Percentiles rank a stretch among this genome's conserved stretches.
These are phyloP conservation scores for Cheilosia scutellata DNA, from an alignment of 2,888 invertebrate species.

Conservation along the genomic window DNA sequence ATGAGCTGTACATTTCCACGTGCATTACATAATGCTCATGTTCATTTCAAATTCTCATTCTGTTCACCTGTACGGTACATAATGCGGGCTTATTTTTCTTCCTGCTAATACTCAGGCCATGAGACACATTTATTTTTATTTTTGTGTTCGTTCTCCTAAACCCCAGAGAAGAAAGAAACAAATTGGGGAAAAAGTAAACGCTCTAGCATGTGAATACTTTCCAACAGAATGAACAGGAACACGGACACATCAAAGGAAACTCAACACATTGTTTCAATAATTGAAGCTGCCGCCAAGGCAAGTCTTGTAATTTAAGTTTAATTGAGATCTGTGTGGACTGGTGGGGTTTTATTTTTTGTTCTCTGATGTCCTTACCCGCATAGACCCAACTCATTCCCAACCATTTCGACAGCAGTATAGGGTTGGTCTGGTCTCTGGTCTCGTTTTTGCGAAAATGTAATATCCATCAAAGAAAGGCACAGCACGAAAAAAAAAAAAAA, in stretches of 20 bases:
- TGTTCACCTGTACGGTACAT: background rate
- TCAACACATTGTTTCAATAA: slow-evolving; percentile 70
- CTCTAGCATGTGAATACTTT: slow-evolving; percentile 47
- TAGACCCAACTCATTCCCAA: background rate
- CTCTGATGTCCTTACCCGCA: background rate
- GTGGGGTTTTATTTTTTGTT: slow-evolving; percentile 27
- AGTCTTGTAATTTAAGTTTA: slow-evolving; percentile 71
- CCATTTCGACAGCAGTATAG: slow-evolving; percentile 16
- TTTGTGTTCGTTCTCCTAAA: background rate
- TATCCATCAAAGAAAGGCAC: slow-evolving; percentile 68
- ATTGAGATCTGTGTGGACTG: slow-evolving; percentile 69
- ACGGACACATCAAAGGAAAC: slow-evolving; percentile 64
- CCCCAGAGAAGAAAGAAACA: slow-evolving; percentile 3
- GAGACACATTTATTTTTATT: background rate
- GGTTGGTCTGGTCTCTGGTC: slow-evolving; percentile 51
- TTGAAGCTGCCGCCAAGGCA: slow-evolving; percentile 58
- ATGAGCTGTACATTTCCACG: too few species aligned
- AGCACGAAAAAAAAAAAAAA: background rate
- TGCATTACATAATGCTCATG: too few species aligned
- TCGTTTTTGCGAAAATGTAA: slow-evolving; percentile 60
- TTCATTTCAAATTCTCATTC: background rate
- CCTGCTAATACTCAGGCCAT: background rate
- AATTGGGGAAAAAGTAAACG: slow-evolving; percentile 19
- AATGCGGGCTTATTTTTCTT: background rate
- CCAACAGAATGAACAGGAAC: slow-evolving; percentile 48